Conservation (phyloP, 2,113 vertebrate species). For the Geococcyx californianus region DNA sequence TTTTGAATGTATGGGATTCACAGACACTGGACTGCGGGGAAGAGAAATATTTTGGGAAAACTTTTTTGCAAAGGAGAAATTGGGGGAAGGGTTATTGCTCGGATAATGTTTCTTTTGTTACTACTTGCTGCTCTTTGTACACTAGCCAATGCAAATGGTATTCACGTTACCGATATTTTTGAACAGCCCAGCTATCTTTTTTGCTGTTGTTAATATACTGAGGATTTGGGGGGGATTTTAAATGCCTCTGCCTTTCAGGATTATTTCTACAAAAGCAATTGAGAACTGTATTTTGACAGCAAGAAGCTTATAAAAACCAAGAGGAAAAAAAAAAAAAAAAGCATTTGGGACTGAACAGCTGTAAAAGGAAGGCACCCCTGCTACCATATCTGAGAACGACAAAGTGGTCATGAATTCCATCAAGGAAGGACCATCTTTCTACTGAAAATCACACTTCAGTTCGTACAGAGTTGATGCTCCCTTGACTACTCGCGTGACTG, state of each 20-base stretch:
- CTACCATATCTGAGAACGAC: conserved; percentile 49
- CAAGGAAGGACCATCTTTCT: conserved; percentile 37
- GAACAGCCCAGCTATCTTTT: conserved; percentile 64
- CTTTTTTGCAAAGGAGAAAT: conserved; percentile 33
- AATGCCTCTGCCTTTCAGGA: conserved; percentile 61
- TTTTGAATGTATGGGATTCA: conserved; percentile 61
- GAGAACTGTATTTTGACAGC: conserved; percentile 58
- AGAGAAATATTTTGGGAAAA: conserved; percentile 37
- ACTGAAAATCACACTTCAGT: not conserved
- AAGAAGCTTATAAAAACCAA: conserved; percentile 45
- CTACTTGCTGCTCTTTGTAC: conserved; percentile 63
- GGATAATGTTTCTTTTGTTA: conserved; percentile 54
- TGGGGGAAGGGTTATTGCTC: conserved; percentile 1
- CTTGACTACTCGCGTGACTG: not conserved
- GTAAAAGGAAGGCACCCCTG: conserved; percentile 23
- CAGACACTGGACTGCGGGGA: conserved; percentile 23
- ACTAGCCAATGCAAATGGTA: conserved; percentile 38
- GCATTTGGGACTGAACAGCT: conserved; percentile 42
- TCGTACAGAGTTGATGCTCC: conserved; percentile 20
- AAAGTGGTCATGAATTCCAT: not conserved
- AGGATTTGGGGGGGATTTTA: conserved; percentile 61
- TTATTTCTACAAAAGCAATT: conserved; percentile 67
- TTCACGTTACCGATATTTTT: conserved; percentile 50
- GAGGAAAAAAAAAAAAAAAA: not conserved
- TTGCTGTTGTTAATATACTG: conserved; percentile 64